These are phyloP conservation scores for Coluber constrictor DNA, from an alignment of 2,797 vertebrate species.

Conservation along the genomic window DNA sequence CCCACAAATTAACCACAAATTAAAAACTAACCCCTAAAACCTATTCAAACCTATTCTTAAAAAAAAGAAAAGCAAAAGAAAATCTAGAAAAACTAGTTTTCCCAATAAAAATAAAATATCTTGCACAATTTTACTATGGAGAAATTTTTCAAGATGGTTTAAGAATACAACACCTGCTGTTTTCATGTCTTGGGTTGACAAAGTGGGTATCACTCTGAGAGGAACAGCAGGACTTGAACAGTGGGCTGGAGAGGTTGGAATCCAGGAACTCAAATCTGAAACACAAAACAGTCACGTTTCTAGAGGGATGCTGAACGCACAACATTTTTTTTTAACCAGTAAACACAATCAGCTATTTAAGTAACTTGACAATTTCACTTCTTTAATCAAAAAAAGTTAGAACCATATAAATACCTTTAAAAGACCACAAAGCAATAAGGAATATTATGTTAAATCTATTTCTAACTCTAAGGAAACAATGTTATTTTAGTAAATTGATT, in stretches of 20 bases:
- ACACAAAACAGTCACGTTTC: slow-evolving; percentile 48
- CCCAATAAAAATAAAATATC: neutral
- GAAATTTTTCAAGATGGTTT: neutral
- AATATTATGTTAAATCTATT: neutral
- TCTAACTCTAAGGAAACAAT: neutral
- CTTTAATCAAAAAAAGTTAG: slow-evolving; percentile 35
- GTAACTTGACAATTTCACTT: slow-evolving; percentile 4
- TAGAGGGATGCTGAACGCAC: slow-evolving; percentile 37
- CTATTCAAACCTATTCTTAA: too few species aligned
- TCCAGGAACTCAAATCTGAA: slow-evolving; percentile 76
- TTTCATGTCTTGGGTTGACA: slow-evolving; percentile 94
- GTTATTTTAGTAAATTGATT: neutral
- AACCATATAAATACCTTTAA: slow-evolving; percentile 45
- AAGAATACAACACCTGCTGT: slow-evolving; percentile 71
- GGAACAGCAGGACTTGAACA: slow-evolving; percentile 80
- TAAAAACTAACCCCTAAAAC: too few species aligned
- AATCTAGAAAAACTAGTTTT: neutral
- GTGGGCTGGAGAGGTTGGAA: slow-evolving; percentile 77
- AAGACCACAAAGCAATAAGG: slow-evolving; percentile 33
- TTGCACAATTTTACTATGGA: neutral
- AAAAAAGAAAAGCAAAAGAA: too few species aligned
- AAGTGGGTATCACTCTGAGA: slow-evolving; percentile 86
- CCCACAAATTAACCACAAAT: too few species aligned
- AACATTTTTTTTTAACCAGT: neutral
- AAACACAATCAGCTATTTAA: neutral